phyloP scores from a whole-genome alignment of 2,888 invertebrate genomes.

The Phalera bucephala region DNA sequence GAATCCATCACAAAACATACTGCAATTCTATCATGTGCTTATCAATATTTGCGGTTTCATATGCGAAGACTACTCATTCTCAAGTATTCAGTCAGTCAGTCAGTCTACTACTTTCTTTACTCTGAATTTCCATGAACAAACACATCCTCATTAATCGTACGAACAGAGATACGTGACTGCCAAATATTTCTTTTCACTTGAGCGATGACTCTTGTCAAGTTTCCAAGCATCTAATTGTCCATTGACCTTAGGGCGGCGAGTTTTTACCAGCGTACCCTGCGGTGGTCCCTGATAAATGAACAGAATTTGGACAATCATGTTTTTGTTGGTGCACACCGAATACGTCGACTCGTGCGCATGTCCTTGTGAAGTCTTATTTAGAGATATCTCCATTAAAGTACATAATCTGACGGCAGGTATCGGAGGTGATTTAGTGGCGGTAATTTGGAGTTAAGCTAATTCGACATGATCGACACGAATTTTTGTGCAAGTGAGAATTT shows the following conservation, averaged over 20 bases:
- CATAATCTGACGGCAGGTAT: neutral
- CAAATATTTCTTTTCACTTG: conserved; percentile 46
- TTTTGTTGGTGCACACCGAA: conserved; percentile 34
- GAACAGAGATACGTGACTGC: conserved; percentile 49
- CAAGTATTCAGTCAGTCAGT: too few species aligned
- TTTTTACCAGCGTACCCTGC: conserved; percentile 27
- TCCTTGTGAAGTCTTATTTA: conserved; percentile 35
- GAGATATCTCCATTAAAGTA: conserved; percentile 19
- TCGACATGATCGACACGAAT: neutral
- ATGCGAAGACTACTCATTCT: too few species aligned
- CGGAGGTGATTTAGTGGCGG: neutral
- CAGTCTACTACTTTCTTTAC: too few species aligned
- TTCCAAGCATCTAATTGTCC: conserved; percentile 55
- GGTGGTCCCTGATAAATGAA: conserved; percentile 50
- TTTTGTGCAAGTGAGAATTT: neutral
- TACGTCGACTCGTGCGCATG: conserved; percentile 32
- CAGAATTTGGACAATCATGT: conserved; percentile 41
- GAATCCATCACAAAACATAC: too few species aligned
- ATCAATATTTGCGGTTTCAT: too few species aligned
- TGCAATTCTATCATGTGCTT: too few species aligned
- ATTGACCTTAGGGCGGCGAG: conserved; percentile 49
- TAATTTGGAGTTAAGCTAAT: neutral
- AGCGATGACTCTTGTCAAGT: conserved; percentile 48
- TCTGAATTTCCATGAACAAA: conserved; percentile 9
- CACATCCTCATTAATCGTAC: conserved; percentile 35